phyloP scores from a whole-genome alignment of 2,888 invertebrate genomes.

The Myopa tessellatipennis region DNA sequence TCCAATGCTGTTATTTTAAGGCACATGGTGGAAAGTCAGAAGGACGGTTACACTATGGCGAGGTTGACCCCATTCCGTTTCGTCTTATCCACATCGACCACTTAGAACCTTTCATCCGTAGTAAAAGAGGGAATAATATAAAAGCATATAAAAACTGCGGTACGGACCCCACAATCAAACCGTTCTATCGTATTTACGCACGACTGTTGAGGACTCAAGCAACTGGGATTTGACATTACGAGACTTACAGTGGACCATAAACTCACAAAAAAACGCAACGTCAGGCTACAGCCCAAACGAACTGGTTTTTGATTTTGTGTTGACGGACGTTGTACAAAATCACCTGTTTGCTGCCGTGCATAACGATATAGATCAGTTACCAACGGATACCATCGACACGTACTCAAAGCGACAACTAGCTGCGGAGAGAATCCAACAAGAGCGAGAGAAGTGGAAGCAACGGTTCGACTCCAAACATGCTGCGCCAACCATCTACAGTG shows the following conservation, averaged over 20 bases:
- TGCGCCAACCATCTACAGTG: constrained; percentile 10
- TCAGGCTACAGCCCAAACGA: constrained; percentile 46
- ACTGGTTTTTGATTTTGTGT: constrained; percentile 45
- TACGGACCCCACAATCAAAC: constrained; percentile 46
- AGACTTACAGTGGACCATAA: constrained; percentile 45
- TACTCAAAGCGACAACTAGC: constrained; percentile 34
- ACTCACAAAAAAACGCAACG: constrained; percentile 40
- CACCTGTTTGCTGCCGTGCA: constrained; percentile 25
- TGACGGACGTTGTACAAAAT: constrained; percentile 36
- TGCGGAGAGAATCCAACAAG: constrained; percentile 18
- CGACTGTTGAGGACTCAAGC: constrained; percentile 40
- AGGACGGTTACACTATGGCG: constrained; percentile 38
- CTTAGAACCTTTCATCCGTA: constrained; percentile 34
- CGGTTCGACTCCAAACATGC: constrained; percentile 39
- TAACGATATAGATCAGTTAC: not conserved
- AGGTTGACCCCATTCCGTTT: constrained; percentile 43
- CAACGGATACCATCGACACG: constrained; percentile 5
- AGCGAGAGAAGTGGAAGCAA: constrained; percentile 36
- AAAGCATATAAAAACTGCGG: constrained; percentile 45
- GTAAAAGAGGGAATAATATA: constrained; percentile 7
- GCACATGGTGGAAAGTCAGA: constrained; percentile 33
- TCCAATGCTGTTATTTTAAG: constrained; percentile 42
- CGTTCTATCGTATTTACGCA: constrained; percentile 47
- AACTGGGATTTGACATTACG: constrained; percentile 43
- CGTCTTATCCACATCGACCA: constrained; percentile 43